These are phyloP conservation scores for Campoplex capitator DNA, from an alignment of 2,888 invertebrate species.

Conservation along the genomic window DNA sequence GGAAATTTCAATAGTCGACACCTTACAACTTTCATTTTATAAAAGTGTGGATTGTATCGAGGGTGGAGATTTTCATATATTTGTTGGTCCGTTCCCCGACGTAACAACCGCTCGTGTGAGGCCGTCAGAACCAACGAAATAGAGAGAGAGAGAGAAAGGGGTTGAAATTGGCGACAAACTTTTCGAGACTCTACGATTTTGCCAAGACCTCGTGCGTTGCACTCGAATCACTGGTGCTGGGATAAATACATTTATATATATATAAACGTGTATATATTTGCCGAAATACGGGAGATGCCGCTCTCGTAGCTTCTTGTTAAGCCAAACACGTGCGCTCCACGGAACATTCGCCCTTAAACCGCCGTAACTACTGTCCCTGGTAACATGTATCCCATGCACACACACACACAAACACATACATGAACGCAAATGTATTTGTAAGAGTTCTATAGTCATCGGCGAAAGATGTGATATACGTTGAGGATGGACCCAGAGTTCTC, in stretches of 20 bases:
- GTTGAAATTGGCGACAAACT: conserved; percentile 52
- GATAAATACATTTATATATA: conserved; percentile 12
- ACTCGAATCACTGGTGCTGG: conserved; percentile 45
- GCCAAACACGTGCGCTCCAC: conserved; percentile 62
- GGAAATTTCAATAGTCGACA: neutral
- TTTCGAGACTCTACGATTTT: conserved; percentile 52
- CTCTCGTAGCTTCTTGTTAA: conserved; percentile 60
- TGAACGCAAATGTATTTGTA: neutral
- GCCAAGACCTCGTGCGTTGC: conserved; percentile 45
- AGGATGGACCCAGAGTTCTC: conserved; percentile 14
- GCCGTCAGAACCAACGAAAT: conserved; percentile 2
- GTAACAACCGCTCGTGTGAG: conserved; percentile 10
- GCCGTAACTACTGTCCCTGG: conserved; percentile 53
- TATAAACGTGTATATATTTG: neutral
- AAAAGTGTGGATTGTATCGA: neutral
- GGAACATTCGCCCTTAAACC: conserved; percentile 60
- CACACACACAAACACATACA: neutral
- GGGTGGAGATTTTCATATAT: conserved; percentile 26
- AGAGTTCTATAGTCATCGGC: conserved; percentile 2
- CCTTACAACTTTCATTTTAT: neutral
- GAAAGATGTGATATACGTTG: neutral
- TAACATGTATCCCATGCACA: conserved; percentile 16
- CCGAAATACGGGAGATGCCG: conserved; percentile 5
- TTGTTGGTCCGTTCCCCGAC: conserved; percentile 37
- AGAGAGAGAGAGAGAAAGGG: neutral